phyloP scores from a whole-genome alignment of 2,888 invertebrate genomes.

The Myopa testacea region DNA sequence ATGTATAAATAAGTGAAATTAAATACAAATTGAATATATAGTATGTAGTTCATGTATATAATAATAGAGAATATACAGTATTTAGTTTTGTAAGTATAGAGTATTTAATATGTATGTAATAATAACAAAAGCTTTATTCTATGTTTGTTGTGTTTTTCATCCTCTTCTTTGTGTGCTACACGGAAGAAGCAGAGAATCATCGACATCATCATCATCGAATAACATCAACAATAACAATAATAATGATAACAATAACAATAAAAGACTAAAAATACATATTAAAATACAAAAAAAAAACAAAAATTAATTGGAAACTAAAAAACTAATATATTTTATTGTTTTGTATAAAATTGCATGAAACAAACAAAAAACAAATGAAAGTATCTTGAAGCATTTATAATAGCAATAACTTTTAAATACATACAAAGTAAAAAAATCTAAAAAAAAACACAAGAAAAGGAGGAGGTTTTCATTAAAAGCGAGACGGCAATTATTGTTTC shows the following conservation, averaged over 20 bases:
- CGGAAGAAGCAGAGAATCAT: slow-evolving; percentile 6
- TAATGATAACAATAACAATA: slow-evolving; percentile 39
- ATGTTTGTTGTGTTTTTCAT: slow-evolving; percentile 39
- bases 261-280: not conserved
- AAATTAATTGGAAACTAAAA: not conserved
- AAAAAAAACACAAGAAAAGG: not conserved
- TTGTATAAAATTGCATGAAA: not conserved
- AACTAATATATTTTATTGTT: not conserved
- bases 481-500: too few relatives aligned
- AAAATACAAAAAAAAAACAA: not conserved
- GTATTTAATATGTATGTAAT: slow-evolving; percentile 29
- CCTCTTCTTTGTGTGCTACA: slow-evolving; percentile 35
- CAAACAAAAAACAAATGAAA: not conserved
- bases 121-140: slow-evolving; percentile 37
- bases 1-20: slow-evolving; percentile 45
- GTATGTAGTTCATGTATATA: not conserved
- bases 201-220: not conserved
- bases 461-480: not conserved
- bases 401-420: not conserved
- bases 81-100: too few relatives aligned
- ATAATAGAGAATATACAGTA: not conserved
- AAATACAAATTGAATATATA: slow-evolving; percentile 25
- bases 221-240: slow-evolving; percentile 38
- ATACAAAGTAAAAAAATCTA: not conserved
- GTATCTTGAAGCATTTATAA: not conserved